A percentile compares a stretch with the other conserved stretches of the same genome.
phyloP scores from a whole-genome alignment of 2,888 invertebrate genomes.

The Cataglyphis cursor region DNA sequence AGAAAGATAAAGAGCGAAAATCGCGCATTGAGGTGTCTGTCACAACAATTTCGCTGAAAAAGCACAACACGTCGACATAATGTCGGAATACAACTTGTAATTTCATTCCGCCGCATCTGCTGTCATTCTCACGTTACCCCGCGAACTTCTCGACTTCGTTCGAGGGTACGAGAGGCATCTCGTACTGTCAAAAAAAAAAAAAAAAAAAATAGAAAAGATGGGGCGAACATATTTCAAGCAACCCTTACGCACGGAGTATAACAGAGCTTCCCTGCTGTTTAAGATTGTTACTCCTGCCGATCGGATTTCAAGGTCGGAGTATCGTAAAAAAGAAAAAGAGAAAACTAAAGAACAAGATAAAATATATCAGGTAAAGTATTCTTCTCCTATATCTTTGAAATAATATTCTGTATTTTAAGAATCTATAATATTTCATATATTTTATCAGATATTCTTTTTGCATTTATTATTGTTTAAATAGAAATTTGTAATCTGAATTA shows the following conservation, averaged over 20 bases:
- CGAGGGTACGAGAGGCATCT: constrained; percentile 47
- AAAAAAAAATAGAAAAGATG: constrained; percentile 64
- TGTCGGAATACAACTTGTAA: constrained; percentile 79
- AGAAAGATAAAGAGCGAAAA: constrained; percentile 42
- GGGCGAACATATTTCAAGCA: constrained; percentile 77
- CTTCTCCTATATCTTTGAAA: background rate
- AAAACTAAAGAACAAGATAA: background rate
- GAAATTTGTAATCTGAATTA: background rate
- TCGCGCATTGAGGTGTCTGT: constrained; percentile 80
- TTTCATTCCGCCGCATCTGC: constrained; percentile 84
- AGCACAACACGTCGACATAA: constrained; percentile 69
- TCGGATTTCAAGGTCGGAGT: constrained; percentile 67
- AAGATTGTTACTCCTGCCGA: constrained; percentile 71
- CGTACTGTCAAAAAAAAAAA: constrained; percentile 30
- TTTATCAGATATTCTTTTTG: background rate
- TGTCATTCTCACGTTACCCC: constrained; percentile 84
- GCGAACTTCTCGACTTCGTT: constrained; percentile 71
- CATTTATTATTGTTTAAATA: background rate
- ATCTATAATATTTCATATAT: background rate
- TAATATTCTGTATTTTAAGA: background rate
- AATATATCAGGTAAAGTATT: background rate
- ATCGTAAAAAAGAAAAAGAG: background rate
- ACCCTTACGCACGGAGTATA: constrained; percentile 75
- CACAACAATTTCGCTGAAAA: constrained; percentile 84
- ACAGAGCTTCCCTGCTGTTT: constrained; percentile 68